A percentile compares a stretch with the other conserved stretches of the same genome.
phyloP scores from a whole-genome alignment of 2,888 invertebrate genomes.

The Altica lythri region DNA sequence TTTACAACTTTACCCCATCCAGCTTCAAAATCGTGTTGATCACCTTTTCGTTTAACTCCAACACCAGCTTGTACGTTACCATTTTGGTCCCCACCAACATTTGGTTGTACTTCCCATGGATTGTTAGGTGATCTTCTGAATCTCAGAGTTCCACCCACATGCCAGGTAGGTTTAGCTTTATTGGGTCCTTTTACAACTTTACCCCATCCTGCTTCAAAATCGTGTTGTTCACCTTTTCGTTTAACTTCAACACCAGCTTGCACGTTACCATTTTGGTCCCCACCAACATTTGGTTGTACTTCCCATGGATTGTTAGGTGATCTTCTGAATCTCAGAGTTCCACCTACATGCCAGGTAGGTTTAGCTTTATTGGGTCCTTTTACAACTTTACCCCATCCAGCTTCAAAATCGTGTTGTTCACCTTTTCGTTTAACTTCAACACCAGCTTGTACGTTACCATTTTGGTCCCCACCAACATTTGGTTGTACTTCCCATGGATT shows the following conservation, averaged over 20 bases:
- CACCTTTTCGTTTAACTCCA: constrained; percentile 1
- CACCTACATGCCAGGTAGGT: constrained; percentile 35
- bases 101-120: neutral
- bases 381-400: constrained; percentile 33
- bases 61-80: neutral
- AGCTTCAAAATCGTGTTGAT: neutral
- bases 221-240: constrained; percentile 29
- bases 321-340: constrained; percentile 21
- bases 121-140: constrained; percentile 6
- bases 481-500: constrained; percentile 30
- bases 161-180: constrained; percentile 34
- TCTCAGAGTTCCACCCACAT: constrained; percentile 31
- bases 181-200: constrained; percentile 32
- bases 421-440: constrained; percentile 31
- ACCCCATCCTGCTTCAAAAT: constrained; percentile 33
- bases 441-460: constrained; percentile 29
- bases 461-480: constrained; percentile 19
- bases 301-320: constrained; percentile 25
- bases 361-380: constrained; percentile 30
- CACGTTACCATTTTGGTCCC: constrained; percentile 32
- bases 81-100: neutral
- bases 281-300: constrained; percentile 23
- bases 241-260: constrained; percentile 26
- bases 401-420: constrained; percentile 31
- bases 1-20: constrained; percentile 3